phyloP scores from a whole-genome alignment of 2,797 vertebrate genomes.

The Corythornis leucogaster region DNA sequence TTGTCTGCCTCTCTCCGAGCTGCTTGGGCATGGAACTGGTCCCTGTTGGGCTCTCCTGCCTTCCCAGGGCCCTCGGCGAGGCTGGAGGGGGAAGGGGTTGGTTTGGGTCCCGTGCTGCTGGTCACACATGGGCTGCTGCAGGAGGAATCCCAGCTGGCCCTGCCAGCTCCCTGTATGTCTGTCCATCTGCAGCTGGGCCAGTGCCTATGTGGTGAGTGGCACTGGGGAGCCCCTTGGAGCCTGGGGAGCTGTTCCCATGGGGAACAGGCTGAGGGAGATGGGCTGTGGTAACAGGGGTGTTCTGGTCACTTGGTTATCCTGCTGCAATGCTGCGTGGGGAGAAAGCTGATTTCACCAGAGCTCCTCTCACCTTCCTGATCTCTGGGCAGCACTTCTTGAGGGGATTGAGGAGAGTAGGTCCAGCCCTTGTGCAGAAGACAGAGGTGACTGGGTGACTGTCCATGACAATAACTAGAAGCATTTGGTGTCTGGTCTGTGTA shows the following conservation, averaged over 20 bases:
- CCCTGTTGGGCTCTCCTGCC: not conserved
- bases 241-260: fast-evolving
- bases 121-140: not conserved
- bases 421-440: not conserved
- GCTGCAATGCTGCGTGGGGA: not conserved
- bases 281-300: not conserved
- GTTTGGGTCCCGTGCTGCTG: not conserved
- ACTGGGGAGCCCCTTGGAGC: not conserved
- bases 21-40: not conserved
- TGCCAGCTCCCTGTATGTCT: not conserved
- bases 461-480: not conserved
- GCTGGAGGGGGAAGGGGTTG: not conserved
- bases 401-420: not conserved
- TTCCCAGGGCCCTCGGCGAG: not conserved
- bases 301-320: not conserved
- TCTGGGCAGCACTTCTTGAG: not conserved
- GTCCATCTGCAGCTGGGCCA: not conserved
- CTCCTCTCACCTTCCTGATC: not conserved
- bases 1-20: not conserved
- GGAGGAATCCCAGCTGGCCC: not conserved
- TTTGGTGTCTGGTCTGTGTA: not conserved
- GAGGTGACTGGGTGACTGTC: not conserved
- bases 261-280: not conserved
- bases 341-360: not conserved
- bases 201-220: not conserved